Conservation (phyloP, 2,888 invertebrate species). For the Salpingus planirostris region DNA sequence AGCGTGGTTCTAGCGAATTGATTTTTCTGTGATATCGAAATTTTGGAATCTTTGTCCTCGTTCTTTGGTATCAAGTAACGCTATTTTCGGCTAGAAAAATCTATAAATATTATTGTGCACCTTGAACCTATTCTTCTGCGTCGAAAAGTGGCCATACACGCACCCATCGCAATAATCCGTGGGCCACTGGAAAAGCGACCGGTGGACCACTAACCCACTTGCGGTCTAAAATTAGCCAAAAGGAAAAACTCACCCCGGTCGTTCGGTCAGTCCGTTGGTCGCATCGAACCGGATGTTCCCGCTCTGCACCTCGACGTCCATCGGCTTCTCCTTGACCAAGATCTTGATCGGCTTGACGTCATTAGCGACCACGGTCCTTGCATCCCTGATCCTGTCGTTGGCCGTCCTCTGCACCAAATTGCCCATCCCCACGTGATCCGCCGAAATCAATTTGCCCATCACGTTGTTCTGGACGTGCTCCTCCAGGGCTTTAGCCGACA, state of each 20-base stretch:
- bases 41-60: no score
- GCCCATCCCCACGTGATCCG: slow-evolving; percentile 15
- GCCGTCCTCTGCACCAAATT: slow-evolving; percentile 24
- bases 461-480: slow-evolving; percentile 30
- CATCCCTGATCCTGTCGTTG: slow-evolving; percentile 32
- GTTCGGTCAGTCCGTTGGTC: slow-evolving; percentile 32
- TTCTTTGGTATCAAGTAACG: no score
- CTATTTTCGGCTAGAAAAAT: no score
- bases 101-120: no score
- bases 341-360: slow-evolving; percentile 41
- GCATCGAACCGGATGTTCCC: slow-evolving; percentile 36
- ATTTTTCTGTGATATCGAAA: no score
- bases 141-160: no score
- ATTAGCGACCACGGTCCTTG: slow-evolving; percentile 34
- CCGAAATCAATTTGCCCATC: slow-evolving; percentile 25
- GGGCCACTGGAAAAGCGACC: no score
- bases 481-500: slow-evolving; percentile 25
- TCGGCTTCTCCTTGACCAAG: slow-evolving; percentile 37
- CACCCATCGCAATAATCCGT: no score
- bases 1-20: no score
- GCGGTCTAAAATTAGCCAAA: no score
- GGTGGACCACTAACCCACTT: no score
- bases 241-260: slow-evolving; percentile 37
- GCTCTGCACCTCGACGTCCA: slow-evolving; percentile 39
- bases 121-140: no score